Conservation (phyloP, 2,797 vertebrate genomes). For the Uromys caudimaculatus region DNA sequence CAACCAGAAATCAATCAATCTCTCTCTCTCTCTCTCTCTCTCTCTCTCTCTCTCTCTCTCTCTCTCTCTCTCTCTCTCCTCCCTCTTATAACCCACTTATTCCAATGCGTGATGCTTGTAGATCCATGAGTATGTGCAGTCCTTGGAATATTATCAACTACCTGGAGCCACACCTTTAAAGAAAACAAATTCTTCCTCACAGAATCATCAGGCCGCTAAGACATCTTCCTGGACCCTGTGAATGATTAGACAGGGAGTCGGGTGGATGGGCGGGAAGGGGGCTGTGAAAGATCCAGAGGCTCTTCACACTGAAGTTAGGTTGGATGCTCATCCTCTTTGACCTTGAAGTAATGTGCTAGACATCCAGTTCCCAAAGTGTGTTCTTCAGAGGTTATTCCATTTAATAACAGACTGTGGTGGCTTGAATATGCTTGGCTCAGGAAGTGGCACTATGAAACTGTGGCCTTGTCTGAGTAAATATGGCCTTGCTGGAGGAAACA, state of each 20-base stretch:
- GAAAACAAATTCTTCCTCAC: not conserved
- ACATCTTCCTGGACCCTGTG: not conserved
- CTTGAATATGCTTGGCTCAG: not conserved
- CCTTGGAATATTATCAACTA: not conserved
- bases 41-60: not conserved
- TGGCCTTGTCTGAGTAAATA: not conserved
- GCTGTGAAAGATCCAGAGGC: not conserved
- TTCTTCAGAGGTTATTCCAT: not conserved
- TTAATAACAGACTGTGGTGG: not conserved
- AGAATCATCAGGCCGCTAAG: not conserved
- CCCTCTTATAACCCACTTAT: not conserved
- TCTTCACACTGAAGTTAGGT: not conserved
- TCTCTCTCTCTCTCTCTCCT: not conserved
- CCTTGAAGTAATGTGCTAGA: not conserved
- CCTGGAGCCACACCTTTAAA: not conserved
- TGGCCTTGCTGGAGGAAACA: not conserved
- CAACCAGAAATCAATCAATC: not conserved
- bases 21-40: not conserved
- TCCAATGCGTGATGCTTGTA: not conserved
- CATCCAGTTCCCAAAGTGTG: not conserved
- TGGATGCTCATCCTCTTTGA: not conserved
- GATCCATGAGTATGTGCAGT: not conserved
- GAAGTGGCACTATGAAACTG: not conserved
- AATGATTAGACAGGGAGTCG: not conserved
- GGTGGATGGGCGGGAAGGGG: not conserved